Evolutionary conservation across 2,797 vertebrate genomes (phyloP).

Genomic region (Sparus aurata): DNA sequence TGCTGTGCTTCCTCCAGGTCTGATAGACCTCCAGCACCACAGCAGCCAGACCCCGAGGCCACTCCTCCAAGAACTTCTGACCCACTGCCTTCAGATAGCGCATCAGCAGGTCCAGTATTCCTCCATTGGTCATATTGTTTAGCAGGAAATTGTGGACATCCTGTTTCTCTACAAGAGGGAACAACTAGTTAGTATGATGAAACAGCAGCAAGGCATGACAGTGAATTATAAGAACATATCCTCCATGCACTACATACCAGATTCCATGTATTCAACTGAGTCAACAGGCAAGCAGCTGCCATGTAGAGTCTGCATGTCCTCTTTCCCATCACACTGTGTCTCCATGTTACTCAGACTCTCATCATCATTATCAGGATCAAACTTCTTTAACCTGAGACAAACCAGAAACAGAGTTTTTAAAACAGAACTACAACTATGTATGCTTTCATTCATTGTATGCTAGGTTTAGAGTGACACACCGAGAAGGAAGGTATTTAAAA

Average conservation of each 20-base stretch:
- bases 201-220: neutral
- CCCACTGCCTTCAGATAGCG: constrained; percentile 94
- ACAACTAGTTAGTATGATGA: neutral
- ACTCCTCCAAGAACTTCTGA: constrained; percentile 91
- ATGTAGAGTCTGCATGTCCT: constrained; percentile 83
- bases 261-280: constrained; percentile 91
- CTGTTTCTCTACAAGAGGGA: constrained; percentile 87
- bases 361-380: constrained; percentile 95
- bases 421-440: neutral
- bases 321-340: constrained; percentile 88
- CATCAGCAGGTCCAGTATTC: constrained; percentile 95
- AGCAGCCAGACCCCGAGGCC: constrained; percentile 91
- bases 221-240: neutral
- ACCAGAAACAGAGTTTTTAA: constrained; percentile 11
- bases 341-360: constrained; percentile 93
- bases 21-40: constrained; percentile 92
- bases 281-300: constrained; percentile 87
- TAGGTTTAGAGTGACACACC: constrained; percentile 79
- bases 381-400: constrained; percentile 89
- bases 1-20: constrained; percentile 94
- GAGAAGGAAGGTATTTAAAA: constrained; percentile 95
- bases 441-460: neutral
- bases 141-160: constrained; percentile 94
- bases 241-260: constrained; percentile 81
- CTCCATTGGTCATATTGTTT: constrained; percentile 91